Evolutionary conservation across 2,113 vertebrate species (phyloP).

Genomic region (Pituophis catenifer): DNA sequence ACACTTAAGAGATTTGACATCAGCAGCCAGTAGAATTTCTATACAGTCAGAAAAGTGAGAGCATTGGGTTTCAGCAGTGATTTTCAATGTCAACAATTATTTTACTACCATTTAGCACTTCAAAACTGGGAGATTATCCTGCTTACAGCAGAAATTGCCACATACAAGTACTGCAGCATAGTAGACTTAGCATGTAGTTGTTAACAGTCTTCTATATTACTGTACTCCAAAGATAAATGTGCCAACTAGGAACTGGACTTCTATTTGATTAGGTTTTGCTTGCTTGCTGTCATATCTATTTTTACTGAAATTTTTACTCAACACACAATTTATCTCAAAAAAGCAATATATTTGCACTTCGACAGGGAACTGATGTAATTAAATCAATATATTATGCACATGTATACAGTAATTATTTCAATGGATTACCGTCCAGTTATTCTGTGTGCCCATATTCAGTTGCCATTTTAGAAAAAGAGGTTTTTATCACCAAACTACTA

Average conservation of each 20-base stretch:
- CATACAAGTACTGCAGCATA: not conserved
- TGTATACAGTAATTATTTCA: not conserved
- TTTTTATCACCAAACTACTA: not conserved
- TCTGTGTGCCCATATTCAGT: not conserved
- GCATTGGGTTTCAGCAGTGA: not conserved
- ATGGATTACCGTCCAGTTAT: not conserved
- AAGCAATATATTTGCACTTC: too few relatives aligned
- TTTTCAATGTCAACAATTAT: not conserved
- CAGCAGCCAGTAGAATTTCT: not conserved
- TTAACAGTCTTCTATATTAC: not conserved
- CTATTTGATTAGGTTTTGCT: not conserved
- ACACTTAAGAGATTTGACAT: not conserved
- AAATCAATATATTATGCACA: not conserved
- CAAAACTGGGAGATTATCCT: not conserved
- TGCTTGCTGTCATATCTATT: not conserved
- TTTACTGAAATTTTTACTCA: not conserved
- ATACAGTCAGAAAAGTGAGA: not conserved
- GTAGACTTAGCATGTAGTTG: not conserved
- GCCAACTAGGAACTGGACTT: not conserved
- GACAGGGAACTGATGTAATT: not conserved
- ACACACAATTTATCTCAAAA: not conserved
- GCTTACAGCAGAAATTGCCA: not conserved
- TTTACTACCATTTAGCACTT: not conserved
- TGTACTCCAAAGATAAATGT: not conserved
- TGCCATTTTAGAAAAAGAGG: not conserved